A percentile compares a stretch with the other conserved stretches of the same genome.
Evolutionary conservation across 64 coral and sea anemone species (phyloP).

Genomic region (Orbicella faveolata): DNA sequence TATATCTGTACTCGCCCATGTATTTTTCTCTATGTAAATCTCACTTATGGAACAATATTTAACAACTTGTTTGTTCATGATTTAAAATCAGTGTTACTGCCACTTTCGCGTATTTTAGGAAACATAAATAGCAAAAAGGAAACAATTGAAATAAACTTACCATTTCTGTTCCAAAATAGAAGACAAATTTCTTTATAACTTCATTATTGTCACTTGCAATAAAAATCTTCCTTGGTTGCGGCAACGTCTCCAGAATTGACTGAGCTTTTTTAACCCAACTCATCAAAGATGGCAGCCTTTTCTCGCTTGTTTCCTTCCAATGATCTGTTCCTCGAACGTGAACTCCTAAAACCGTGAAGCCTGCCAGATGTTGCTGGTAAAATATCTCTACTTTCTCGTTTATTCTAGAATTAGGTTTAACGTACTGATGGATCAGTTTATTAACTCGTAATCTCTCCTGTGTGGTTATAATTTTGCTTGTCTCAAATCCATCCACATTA

Average conservation of each 20-base stretch:
- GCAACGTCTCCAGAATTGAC: constrained; percentile 38
- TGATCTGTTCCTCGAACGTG: constrained; percentile 88
- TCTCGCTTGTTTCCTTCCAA: constrained; percentile 41
- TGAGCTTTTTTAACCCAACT: neutral
- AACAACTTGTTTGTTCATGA: no score
- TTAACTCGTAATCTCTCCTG: constrained; percentile 40
- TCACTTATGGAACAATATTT: no score
- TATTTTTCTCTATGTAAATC: no score
- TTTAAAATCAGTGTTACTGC: no score
- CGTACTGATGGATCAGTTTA: constrained; percentile 50
- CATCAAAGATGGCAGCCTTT: constrained; percentile 40
- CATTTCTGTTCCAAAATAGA: constrained; percentile 56
- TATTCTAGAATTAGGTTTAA: constrained; percentile 24
- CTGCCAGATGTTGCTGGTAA: constrained; percentile 31
- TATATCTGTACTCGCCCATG: no score
- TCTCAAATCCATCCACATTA: neutral
- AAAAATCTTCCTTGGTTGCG: constrained; percentile 65
- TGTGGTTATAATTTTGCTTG: constrained; percentile 37
- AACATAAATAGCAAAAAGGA: no score
- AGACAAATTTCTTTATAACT: constrained; percentile 65
- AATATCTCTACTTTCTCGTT: constrained; percentile 36
- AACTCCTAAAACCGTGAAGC: constrained; percentile 66
- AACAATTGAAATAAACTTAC: constrained; percentile 4
- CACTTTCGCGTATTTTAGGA: no score
- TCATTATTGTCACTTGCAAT: constrained; percentile 85